These are phyloP conservation scores for Anniella stebbinsi DNA, from an alignment of 2,797 vertebrate genomes.

Conservation along the genomic window DNA sequence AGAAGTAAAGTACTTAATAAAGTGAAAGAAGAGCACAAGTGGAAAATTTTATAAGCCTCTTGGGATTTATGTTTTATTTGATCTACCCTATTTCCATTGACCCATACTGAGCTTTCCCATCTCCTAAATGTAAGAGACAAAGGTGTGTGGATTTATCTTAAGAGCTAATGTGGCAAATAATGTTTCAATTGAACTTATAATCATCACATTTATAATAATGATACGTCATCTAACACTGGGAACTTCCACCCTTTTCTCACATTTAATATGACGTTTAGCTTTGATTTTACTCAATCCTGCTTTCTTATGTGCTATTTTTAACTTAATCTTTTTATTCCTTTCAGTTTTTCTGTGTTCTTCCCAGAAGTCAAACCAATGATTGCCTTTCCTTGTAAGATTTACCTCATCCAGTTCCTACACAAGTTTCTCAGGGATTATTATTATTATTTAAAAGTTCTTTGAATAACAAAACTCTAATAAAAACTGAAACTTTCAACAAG, in stretches of 20 bases:
- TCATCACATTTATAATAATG: not conserved
- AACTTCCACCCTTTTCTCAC: not conserved
- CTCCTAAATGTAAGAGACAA: not conserved
- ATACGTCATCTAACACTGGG: not conserved
- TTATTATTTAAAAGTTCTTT: slow-evolving; percentile 5
- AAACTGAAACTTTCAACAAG: not conserved
- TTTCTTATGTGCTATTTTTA: slow-evolving; percentile 31
- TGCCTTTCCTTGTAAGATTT: slow-evolving; percentile 14
- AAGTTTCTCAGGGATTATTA: not conserved
- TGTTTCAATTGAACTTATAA: slow-evolving; percentile 6
- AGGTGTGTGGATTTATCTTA: not conserved
- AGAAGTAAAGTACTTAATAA: slow-evolving; percentile 4
- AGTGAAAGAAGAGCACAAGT: not conserved
- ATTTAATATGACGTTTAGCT: slow-evolving; percentile 21
- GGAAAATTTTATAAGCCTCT: not conserved
- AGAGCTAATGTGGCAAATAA: not conserved
- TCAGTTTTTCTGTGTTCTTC: not conserved
- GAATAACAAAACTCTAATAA: not conserved
- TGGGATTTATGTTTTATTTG: slow-evolving; percentile 10
- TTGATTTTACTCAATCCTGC: slow-evolving; percentile 15
- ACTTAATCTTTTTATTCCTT: slow-evolving; percentile 4
- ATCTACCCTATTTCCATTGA: not conserved
- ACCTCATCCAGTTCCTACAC: not conserved
- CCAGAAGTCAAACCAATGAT: slow-evolving; percentile 16
- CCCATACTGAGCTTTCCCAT: not conserved